These are phyloP conservation scores for Gracilinanus agilis DNA, from an alignment of 2,113 vertebrate species.

Conservation along the genomic window DNA sequence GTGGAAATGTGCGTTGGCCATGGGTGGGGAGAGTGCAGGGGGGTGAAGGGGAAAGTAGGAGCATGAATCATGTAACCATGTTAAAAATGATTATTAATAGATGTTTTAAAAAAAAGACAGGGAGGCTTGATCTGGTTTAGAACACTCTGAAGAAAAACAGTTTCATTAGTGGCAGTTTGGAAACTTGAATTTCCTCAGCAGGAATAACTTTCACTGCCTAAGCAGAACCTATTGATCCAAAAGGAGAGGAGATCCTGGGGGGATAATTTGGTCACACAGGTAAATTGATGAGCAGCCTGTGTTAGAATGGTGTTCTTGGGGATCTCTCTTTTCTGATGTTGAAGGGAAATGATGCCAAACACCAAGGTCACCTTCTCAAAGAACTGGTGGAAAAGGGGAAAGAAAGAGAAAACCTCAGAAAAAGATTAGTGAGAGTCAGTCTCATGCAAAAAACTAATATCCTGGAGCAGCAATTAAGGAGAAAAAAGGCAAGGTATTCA, in stretches of 20 bases:
- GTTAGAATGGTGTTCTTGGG: background rate
- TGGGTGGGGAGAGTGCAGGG: too few species aligned
- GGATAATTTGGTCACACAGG: background rate
- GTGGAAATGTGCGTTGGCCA: too few species aligned
- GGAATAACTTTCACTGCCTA: conserved; percentile 3
- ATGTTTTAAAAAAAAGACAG: accelerated
- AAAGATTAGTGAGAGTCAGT: background rate
- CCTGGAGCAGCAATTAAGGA: background rate
- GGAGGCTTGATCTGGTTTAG: background rate
- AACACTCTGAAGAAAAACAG: background rate
- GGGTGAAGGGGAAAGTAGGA: too few species aligned
- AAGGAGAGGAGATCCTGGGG: conserved; percentile 16
- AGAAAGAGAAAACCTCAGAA: background rate
- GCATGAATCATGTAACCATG: too few species aligned
- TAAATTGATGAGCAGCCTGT: background rate
- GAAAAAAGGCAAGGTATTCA: background rate
- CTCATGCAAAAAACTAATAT: background rate
- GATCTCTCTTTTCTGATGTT: background rate
- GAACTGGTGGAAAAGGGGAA: background rate
- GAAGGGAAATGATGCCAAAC: background rate
- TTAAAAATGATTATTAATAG: too few species aligned
- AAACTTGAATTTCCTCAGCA: background rate
- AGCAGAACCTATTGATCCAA: background rate
- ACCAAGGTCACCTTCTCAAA: background rate
- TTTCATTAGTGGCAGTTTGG: background rate